These are phyloP conservation scores for Criorhina ranunculi DNA, from an alignment of 2,888 invertebrate genomes.

Conservation along the genomic window DNA sequence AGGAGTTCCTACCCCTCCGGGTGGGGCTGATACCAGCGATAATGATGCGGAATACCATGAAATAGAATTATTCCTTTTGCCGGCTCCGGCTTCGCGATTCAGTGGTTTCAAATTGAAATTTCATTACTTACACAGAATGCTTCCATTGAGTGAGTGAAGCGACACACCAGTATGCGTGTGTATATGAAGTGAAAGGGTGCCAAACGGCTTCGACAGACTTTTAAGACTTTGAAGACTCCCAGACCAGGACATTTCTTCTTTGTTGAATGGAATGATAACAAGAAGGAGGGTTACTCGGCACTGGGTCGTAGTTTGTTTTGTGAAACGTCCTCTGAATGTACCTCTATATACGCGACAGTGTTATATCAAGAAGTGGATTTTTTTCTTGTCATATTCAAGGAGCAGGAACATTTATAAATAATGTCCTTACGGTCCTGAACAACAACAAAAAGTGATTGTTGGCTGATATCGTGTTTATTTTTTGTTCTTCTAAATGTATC, in stretches of 20 bases:
- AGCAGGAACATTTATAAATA: constrained; percentile 54
- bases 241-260: too few species aligned
- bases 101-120: constrained; percentile 74
- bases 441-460: background rate
- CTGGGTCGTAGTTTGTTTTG: constrained; percentile 2
- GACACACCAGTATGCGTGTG: constrained; percentile 7
- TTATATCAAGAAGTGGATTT: constrained; percentile 32
- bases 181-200: constrained; percentile 28
- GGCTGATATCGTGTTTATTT: background rate
- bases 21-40: constrained; percentile 38
- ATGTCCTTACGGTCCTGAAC: constrained; percentile 34
- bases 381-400: constrained; percentile 30
- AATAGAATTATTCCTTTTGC: constrained; percentile 74
- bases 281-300: background rate
- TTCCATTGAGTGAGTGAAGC: constrained; percentile 52
- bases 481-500: background rate
- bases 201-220: constrained; percentile 42
- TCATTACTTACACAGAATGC: constrained; percentile 72
- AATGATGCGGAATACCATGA: constrained; percentile 75
- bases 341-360: background rate
- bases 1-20: background rate
- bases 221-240: constrained; percentile 37
- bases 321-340: constrained; percentile 12
- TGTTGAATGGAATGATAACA: constrained; percentile 20
- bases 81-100: constrained; percentile 66